Conservation (phyloP, 1,140 invertebrate species). For the Phenacoccus solenopsis region DNA sequence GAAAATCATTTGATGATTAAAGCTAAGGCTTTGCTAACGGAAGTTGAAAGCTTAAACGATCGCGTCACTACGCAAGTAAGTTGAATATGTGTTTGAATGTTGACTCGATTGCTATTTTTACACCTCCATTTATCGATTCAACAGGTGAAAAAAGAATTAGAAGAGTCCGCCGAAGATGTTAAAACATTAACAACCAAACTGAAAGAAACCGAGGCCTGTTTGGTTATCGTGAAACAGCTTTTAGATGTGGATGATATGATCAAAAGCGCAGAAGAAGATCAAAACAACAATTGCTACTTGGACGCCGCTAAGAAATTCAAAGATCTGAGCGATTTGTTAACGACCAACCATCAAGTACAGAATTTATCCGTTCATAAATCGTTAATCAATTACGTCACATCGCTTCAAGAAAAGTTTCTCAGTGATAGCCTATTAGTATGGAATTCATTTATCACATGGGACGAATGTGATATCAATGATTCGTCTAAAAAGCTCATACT, state of each 20-base stretch:
- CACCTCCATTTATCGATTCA: background rate
- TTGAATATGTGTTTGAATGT: background rate
- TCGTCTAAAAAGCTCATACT: background rate
- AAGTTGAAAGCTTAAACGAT: background rate
- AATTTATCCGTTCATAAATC: background rate
- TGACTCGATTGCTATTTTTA: background rate
- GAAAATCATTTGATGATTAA: constrained; percentile 9
- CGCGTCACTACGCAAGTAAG: background rate
- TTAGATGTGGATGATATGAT: background rate
- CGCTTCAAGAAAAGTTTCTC: background rate
- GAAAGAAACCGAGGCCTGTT: background rate
- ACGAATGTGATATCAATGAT: background rate
- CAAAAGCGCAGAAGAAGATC: background rate
- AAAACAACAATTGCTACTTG: background rate
- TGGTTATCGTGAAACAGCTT: background rate
- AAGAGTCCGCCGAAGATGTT: background rate
- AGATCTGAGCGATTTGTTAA: background rate
- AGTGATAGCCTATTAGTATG: background rate
- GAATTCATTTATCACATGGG: background rate
- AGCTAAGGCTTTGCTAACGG: background rate
- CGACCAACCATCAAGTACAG: background rate
- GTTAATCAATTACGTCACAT: background rate
- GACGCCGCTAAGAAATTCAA: constrained; percentile 4
- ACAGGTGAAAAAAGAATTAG: background rate
- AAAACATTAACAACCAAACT: background rate